Conservation (phyloP, 1,140 invertebrate genomes). For the Luehdorfia chinensis region DNA sequence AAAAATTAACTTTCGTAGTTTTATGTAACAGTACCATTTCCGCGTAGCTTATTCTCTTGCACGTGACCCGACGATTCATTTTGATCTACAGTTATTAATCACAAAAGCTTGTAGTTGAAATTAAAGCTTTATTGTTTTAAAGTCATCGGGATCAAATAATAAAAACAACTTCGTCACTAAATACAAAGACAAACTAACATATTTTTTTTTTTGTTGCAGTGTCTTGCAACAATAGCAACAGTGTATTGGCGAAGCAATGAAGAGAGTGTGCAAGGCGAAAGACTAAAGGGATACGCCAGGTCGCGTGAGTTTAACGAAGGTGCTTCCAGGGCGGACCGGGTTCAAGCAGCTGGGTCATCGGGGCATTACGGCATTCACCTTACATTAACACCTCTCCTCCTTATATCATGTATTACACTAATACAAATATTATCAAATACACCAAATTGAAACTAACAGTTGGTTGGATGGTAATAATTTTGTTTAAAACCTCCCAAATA, state of each 20-base stretch:
- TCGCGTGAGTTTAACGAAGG: conserved; percentile 64
- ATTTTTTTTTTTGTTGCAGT: conserved; percentile 73
- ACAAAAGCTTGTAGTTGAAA: no score
- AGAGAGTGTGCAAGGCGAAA: conserved; percentile 85
- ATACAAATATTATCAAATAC: conserved; percentile 9
- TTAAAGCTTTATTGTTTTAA: no score
- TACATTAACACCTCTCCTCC: conserved; percentile 22
- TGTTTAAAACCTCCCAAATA: not conserved
- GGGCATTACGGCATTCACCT: conserved; percentile 28
- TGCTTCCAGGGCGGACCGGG: conserved; percentile 65
- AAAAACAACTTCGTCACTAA: no score
- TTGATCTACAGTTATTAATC: no score
- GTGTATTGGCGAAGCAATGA: conserved; percentile 90
- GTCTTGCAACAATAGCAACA: conserved; percentile 90
- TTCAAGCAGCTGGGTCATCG: conserved; percentile 58
- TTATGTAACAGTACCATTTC: no score
- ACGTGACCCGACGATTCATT: no score
- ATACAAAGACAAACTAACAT: no score
- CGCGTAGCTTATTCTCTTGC: no score
- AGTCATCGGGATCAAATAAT: no score
- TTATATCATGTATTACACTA: conserved; percentile 20
- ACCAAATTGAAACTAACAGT: not conserved
- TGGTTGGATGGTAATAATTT: not conserved
- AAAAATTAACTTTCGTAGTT: no score
- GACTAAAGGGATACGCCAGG: conserved; percentile 64